These are phyloP conservation scores for Hyposmocoma kahamanoa DNA, from an alignment of 1,140 invertebrate genomes.

Conservation along the genomic window DNA sequence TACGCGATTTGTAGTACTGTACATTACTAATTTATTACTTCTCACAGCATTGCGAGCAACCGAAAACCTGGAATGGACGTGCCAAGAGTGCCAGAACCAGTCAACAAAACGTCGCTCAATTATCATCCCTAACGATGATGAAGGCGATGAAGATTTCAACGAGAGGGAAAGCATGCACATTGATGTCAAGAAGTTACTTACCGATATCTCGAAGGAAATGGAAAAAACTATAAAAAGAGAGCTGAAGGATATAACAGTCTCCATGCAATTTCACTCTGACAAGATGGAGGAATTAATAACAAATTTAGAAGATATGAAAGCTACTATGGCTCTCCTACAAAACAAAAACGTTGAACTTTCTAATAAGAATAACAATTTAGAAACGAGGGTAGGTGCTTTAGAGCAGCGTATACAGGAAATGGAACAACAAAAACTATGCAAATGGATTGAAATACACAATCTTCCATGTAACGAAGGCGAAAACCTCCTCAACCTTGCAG, in stretches of 20 bases:
- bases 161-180: not conserved
- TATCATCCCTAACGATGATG: not conserved
- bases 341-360: not conserved
- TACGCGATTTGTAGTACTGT: too few relatives aligned
- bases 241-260: not conserved
- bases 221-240: not conserved
- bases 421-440: slow-evolving; percentile 1
- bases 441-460: not conserved
- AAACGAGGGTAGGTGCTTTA: not conserved
- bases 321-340: not conserved
- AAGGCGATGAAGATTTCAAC: not conserved
- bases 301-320: not conserved
- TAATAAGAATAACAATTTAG: not conserved
- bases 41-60: not conserved
- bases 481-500: not conserved
- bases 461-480: not conserved
- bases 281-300: not conserved
- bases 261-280: not conserved
- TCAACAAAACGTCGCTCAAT: not conserved
- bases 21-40: too few relatives aligned
- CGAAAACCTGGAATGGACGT: not conserved
- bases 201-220: not conserved
- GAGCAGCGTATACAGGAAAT: slow-evolving; percentile 1
- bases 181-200: not conserved
- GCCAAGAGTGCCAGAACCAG: not conserved